Base-by-base conservation (phyloP, 2,888 invertebrate species). In the Magallana nippona region DNA sequence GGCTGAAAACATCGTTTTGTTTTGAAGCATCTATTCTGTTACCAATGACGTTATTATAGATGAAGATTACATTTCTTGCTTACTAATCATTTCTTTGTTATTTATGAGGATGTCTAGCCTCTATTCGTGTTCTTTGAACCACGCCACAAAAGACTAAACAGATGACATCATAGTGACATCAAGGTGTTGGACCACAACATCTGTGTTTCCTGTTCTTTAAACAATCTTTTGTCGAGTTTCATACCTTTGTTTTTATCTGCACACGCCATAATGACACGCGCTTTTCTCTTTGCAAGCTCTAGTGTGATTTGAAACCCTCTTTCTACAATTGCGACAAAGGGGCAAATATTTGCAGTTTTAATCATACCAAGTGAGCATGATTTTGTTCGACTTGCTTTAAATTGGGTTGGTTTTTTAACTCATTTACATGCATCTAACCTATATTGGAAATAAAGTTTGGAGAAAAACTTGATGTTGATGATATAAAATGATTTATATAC, bases 171-270 rank as follows among this genome's bases (percentile, higher is more conserved):
- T 81, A 83, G 90, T 89, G 1, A 92, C 81, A 81, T 92, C 91
- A 13, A 91, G 63, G 5, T 89, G n/a, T 79, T 86, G 86, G 5
- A 89, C 86, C 22, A 88, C 79, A 10, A 92, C 89, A 84, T 92
- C 88, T 10, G 81, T 71, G 81, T 92, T 92, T 44, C 91, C 90
- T 10, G 92, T 90, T 1, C 95, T 95, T 56, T 82, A 78, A 32
- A 87, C 87, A 10, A 92, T 91, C 17, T 86, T 88, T 1, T 87
- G 82, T 22, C 84, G 83, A 5, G 91, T 91, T 10, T 60, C 71
- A 62, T 88, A 10, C 87, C 92, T 78, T 88, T 89, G 27, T 87
- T 81, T 77, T 80, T 55, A 79, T 89, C 88, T 27, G 92, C 85
- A 83, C 92, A 92, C 1, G 91, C 92, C 44, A 92, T 84, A 55